A percentile compares a stretch with the other conserved stretches of the same genome.
Conservation (phyloP, 2,113 vertebrate genomes). For the Cyprinodon tularosa region DNA sequence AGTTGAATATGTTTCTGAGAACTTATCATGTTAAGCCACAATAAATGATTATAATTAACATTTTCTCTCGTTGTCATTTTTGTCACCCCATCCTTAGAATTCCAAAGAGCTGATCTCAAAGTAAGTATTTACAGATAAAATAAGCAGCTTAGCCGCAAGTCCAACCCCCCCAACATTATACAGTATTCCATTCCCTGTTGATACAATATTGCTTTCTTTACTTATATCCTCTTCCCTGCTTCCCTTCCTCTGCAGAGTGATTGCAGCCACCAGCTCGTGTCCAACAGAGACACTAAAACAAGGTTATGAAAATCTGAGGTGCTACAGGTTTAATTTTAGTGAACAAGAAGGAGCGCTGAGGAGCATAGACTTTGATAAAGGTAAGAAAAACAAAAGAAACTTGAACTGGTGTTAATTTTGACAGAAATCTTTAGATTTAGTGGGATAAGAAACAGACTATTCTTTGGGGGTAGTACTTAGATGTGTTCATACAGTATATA, state of each 20-base stretch:
- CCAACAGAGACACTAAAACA: slow-evolving; percentile 64
- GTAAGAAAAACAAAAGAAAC: slow-evolving; percentile 28
- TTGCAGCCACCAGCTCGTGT: slow-evolving; percentile 42
- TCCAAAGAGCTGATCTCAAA: slow-evolving; percentile 76
- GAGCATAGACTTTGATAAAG: slow-evolving; percentile 77
- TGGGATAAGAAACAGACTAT: background rate
- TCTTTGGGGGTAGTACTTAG: background rate
- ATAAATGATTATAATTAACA: background rate
- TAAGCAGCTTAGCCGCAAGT: no score
- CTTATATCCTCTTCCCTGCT: background rate
- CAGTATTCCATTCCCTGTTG: background rate
- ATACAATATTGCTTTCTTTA: no score
- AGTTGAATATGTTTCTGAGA: background rate
- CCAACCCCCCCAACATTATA: background rate
- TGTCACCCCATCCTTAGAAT: slow-evolving; percentile 59
- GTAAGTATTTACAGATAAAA: slow-evolving; percentile 71
- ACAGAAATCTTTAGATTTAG: no score
- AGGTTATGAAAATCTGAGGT: slow-evolving; percentile 72
- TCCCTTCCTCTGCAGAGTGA: slow-evolving; percentile 61
- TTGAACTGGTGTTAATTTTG: no score
- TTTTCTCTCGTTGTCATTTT: background rate
- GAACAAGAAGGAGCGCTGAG: slow-evolving; percentile 74
- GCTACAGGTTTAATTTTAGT: slow-evolving; percentile 76
- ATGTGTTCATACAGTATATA: no score
- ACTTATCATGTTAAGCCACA: no score